phyloP scores from a whole-genome alignment of 1,140 invertebrate genomes.

The Drosophila aff. region DNA sequence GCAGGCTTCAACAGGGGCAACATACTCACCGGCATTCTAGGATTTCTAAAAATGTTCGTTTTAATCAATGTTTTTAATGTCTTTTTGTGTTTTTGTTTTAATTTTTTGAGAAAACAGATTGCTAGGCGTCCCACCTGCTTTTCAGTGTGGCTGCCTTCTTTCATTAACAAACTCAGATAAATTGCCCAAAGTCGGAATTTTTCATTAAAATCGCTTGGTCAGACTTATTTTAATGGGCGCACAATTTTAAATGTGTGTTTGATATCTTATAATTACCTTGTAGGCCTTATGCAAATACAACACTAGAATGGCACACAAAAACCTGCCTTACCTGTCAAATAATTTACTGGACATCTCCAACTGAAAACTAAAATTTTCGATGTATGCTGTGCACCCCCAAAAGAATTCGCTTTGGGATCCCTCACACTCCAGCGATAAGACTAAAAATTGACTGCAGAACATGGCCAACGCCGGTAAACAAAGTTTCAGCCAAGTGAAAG shows the following conservation, averaged over 20 bases:
- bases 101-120: slow-evolving; percentile 17
- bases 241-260: neutral
- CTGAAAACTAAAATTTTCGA: slow-evolving; percentile 25
- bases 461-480: neutral
- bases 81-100: neutral
- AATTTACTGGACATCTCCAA: neutral
- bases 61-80: neutral
- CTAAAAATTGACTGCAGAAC: slow-evolving; percentile 10
- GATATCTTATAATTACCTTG: neutral
- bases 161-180: neutral
- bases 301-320: neutral
- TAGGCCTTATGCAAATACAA: neutral
- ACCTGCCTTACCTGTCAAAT: slow-evolving; percentile 2
- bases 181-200: neutral
- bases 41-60: neutral
- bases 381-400: slow-evolving; percentile 9
- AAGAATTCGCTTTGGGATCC: slow-evolving; percentile 1
- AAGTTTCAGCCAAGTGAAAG: slow-evolving; percentile 1
- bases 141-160: neutral
- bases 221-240: neutral
- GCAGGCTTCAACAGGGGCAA: neutral
- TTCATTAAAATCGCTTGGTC: neutral
- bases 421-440: slow-evolving; percentile 10
- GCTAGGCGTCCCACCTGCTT: slow-evolving; percentile 12
- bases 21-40: slow-evolving; percentile 58